Conservation (phyloP, 2,888 invertebrate species). For the Embidobia sp. region DNA sequence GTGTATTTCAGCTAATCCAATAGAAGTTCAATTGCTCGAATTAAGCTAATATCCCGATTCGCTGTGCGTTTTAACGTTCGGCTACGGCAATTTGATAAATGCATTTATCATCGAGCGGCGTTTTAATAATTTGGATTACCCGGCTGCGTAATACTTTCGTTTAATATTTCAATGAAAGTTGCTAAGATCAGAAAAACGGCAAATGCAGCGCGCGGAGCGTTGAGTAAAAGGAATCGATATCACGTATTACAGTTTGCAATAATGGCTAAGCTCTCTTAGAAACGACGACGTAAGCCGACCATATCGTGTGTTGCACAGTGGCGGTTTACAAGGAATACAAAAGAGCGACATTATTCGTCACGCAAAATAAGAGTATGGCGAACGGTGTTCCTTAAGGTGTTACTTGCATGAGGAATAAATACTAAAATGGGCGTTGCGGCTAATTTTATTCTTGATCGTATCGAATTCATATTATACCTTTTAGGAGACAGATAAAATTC, state of each 20-base stretch:
- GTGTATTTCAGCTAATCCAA: too few relatives aligned
- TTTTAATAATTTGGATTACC: too few relatives aligned
- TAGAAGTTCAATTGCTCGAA: too few relatives aligned
- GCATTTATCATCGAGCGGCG: too few relatives aligned
- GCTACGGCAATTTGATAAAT: too few relatives aligned
- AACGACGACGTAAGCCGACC: constrained; percentile 41
- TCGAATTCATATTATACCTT: too few relatives aligned
- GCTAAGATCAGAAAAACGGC: constrained; percentile 26
- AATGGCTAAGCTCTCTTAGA: constrained; percentile 44
- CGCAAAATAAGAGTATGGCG: constrained; percentile 17
- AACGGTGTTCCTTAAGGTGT: constrained; percentile 9
- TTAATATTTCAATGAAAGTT: constrained; percentile 23
- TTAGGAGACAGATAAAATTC: too few relatives aligned
- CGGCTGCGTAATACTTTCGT: background rate
- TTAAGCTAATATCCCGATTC: too few relatives aligned
- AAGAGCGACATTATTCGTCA: constrained; percentile 51
- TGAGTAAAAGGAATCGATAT: constrained; percentile 38
- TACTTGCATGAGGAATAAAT: constrained; percentile 14
- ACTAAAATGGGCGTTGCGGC: background rate
- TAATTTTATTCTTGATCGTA: constrained; percentile 2
- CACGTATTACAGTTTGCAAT: constrained; percentile 36
- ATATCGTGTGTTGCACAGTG: constrained; percentile 34
- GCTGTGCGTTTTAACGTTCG: too few relatives aligned
- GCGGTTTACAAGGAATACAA: constrained; percentile 48
- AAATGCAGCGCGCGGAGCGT: constrained; percentile 28